Evolutionary conservation across 2,113 vertebrate species (phyloP), one percentile per base, ranked within the genome.

Genomic region (Aldabrachelys gigantea): DNA sequence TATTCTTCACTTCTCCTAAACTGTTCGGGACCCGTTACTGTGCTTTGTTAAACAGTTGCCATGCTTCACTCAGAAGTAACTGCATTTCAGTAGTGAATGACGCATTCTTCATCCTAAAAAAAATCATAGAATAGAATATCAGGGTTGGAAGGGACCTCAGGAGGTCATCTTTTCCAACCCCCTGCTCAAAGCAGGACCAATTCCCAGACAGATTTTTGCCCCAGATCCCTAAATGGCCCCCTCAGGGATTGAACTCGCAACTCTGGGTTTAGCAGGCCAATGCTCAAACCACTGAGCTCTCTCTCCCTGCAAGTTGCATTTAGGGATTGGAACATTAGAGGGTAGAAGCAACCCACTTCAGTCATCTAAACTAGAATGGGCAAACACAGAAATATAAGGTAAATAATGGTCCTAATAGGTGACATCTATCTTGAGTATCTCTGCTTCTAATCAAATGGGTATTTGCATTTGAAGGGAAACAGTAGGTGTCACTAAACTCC

Each of bases 331-430:
- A 52, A 57, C 85, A 72, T n/a, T 72, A 56, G 17, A 52, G 21
- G 14, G 50, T 89, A 91, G 91, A 85, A 91, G 83, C 79, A 82
- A 89, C 72, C 10, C 72, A 79, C 80, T 79, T 88, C 47, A 90
- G 44, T 21, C 57, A 78, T 57, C 44, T 59, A 24, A 80, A 91
- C 25, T 1, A 84, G 88, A 44, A 19, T 79, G 38, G 38, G 44
- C 38, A 75, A 25, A 75, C n/a, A 38, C 38, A 29, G 90, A 79
- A 53, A 10, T 12, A 62, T 65, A 35, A 38, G 25, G 72, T 41
- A 12, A 10, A 75, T 22, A 38, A 75, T 10, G 17, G 9, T 27
- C 5, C 19, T 8, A 27, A 62, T 35, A 49, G 7, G 9, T 24
- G 1, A 1, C 53, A 53, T 31, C 29, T n/a, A 41, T 54, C 14